These are phyloP conservation scores for Tor tambroides DNA, from an alignment of 2,113 vertebrate genomes.

Conservation along the genomic window DNA sequence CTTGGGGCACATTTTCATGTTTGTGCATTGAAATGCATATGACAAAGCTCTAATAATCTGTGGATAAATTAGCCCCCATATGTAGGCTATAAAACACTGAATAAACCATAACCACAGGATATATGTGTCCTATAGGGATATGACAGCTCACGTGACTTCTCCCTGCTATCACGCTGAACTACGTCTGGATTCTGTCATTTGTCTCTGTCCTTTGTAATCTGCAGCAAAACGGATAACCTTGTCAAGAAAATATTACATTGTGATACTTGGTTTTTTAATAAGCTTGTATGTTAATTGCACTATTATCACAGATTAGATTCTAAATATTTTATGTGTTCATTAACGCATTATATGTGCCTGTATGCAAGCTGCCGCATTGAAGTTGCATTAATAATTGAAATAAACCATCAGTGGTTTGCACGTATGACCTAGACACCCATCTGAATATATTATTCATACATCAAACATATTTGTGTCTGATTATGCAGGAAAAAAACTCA, in stretches of 20 bases:
- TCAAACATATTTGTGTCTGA: constrained; percentile 11
- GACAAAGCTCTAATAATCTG: too few species aligned
- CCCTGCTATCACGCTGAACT: background rate
- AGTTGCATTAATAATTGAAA: constrained; percentile 35
- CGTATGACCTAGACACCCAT: constrained; percentile 26
- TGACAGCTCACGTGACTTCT: constrained; percentile 1
- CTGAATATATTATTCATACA: constrained; percentile 8
- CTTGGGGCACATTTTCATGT: too few species aligned
- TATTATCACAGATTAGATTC: constrained; percentile 57
- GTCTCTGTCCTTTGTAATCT: constrained; percentile 1
- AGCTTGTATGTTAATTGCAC: constrained; percentile 53
- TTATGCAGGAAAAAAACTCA: background rate
- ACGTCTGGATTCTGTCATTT: background rate
- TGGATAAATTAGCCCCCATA: background rate
- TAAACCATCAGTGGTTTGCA: constrained; percentile 21
- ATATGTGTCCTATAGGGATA: background rate
- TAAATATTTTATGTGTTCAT: constrained; percentile 55
- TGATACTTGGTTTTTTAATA: constrained; percentile 48
- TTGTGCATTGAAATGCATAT: too few species aligned
- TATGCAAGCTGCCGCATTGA: constrained; percentile 7
- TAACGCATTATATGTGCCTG: constrained; percentile 22
- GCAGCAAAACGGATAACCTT: constrained; percentile 30
- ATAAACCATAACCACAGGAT: constrained; percentile 17
- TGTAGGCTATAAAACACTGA: background rate
- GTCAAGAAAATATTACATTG: constrained; percentile 29